Conservation (phyloP, 2,888 invertebrate species). For the Altica lythri region DNA sequence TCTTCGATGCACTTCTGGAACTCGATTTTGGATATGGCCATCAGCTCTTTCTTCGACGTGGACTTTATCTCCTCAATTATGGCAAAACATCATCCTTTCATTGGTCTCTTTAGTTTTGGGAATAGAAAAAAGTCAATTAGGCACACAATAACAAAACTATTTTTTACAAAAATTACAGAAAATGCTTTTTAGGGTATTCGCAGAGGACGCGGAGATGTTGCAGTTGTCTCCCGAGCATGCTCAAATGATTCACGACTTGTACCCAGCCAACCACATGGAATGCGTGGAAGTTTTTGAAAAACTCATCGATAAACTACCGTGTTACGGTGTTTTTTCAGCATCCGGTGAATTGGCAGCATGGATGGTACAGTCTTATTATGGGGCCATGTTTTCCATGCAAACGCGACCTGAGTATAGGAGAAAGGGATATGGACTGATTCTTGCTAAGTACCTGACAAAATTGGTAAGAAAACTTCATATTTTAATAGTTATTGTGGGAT, state of each 20-base stretch:
- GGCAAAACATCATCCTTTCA: too few relatives aligned
- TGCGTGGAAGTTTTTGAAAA: slow-evolving; percentile 82
- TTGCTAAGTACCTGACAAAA: slow-evolving; percentile 66
- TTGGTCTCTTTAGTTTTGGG: too few relatives aligned
- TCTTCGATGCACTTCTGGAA: too few relatives aligned
- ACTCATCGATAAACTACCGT: slow-evolving; percentile 76
- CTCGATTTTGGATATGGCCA: too few relatives aligned
- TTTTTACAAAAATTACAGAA: too few relatives aligned
- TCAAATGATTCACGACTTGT: slow-evolving; percentile 80
- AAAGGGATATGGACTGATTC: slow-evolving; percentile 70
- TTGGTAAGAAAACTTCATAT: slow-evolving; percentile 40
- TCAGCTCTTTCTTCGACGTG: too few relatives aligned
- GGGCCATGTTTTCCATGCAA: slow-evolving; percentile 92
- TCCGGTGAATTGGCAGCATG: slow-evolving; percentile 80
- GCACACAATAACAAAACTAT: too few relatives aligned
- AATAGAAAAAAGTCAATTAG: too few relatives aligned
- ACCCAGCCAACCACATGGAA: slow-evolving; percentile 88
- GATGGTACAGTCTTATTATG: slow-evolving; percentile 92
- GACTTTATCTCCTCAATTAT: too few relatives aligned
- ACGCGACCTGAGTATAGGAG: slow-evolving; percentile 62
- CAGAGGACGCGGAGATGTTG: slow-evolving; percentile 74
- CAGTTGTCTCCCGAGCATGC: slow-evolving; percentile 78
- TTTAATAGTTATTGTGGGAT: not conserved
- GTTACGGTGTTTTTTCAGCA: slow-evolving; percentile 76
- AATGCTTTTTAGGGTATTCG: slow-evolving; percentile 45